A percentile compares a stretch with the other conserved stretches of the same genome.
These are phyloP conservation scores for Echeneis naucrates DNA, from an alignment of 2,797 vertebrate genomes.

Conservation along the genomic window DNA sequence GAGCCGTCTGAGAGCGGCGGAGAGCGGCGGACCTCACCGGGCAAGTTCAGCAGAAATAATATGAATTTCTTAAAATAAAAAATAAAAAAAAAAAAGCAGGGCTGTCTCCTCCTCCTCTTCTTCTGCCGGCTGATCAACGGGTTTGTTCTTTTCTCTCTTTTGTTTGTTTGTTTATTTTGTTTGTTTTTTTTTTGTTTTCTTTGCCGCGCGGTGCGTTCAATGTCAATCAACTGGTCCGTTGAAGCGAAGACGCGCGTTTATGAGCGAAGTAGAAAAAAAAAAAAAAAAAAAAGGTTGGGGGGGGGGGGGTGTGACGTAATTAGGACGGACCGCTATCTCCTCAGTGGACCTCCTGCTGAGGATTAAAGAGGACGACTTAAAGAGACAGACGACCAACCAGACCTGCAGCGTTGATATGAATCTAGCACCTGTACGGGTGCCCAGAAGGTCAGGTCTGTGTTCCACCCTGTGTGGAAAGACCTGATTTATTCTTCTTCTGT, in stretches of 20 bases:
- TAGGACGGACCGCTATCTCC: slow-evolving; percentile 65
- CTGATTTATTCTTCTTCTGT: too few relatives aligned
- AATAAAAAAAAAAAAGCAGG: too few relatives aligned
- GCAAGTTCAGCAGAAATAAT: slow-evolving; percentile 14
- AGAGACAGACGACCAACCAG: slow-evolving; percentile 67
- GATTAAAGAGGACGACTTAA: slow-evolving; percentile 66
- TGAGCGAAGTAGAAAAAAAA: slow-evolving; percentile 17
- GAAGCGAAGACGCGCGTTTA: slow-evolving; percentile 46
- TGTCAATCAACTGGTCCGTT: slow-evolving; percentile 42
- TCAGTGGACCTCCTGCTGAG: slow-evolving; percentile 38
- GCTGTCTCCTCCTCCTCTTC: neutral
- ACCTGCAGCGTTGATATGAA: too few relatives aligned
- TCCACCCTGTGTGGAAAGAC: too few relatives aligned
- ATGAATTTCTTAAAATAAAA: too few relatives aligned
- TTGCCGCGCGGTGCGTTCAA: slow-evolving; percentile 39
- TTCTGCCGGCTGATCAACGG: slow-evolving; percentile 43
- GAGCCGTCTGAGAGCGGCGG: slow-evolving; percentile 55
- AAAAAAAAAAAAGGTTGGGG: slow-evolving; percentile 3
- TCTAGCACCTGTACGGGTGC: too few relatives aligned
- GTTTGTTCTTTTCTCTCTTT: too few relatives aligned
- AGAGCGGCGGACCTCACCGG: neutral
- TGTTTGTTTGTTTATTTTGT: neutral
- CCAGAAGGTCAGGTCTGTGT: too few relatives aligned
- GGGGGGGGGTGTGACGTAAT: slow-evolving; percentile 70
- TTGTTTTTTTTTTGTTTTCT: too few relatives aligned